Percentiles rank a stretch among this genome's conserved stretches.
Conservation (phyloP, 2,113 vertebrate genomes). For the Hippocampus zosterae region DNA sequence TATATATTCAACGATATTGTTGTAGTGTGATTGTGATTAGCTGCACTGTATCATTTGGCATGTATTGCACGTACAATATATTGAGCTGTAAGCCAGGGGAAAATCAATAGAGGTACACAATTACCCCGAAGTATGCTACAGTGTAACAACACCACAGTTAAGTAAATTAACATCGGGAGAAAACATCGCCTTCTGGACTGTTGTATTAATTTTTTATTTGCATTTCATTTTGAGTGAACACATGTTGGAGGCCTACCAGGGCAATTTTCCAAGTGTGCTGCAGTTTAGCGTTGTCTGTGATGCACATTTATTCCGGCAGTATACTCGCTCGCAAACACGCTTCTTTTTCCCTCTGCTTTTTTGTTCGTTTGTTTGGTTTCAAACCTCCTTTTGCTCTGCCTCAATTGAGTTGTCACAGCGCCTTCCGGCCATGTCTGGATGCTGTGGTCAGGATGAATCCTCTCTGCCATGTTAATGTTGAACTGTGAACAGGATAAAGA, state of each 20-base stretch:
- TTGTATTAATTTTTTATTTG: no score
- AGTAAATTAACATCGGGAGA: no score
- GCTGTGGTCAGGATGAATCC: conserved; percentile 50
- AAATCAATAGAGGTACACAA: no score
- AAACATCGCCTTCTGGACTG: no score
- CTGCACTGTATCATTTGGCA: no score
- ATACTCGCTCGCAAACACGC: conserved; percentile 20
- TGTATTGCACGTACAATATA: no score
- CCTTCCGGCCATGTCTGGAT: conserved; percentile 46
- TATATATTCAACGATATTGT: no score
- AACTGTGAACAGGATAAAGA: conserved; percentile 50
- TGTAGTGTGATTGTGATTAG: no score
- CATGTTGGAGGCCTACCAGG: conserved; percentile 10
- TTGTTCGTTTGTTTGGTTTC: not conserved
- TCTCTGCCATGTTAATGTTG: conserved; percentile 67
- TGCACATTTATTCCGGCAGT: conserved; percentile 54
- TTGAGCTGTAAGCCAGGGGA: no score
- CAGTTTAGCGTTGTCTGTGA: conserved; percentile 53
- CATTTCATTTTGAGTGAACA: no score
- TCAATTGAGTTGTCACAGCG: conserved; percentile 41
- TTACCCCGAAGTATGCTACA: no score
- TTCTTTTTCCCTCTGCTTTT: conserved; percentile 2
- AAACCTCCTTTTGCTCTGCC: conserved; percentile 2
- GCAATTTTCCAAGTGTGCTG: conserved; percentile 46
- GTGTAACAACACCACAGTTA: no score